Evolutionary conservation across 2,888 invertebrate species (phyloP).

Genomic region (Drosophila mulleri): DNA sequence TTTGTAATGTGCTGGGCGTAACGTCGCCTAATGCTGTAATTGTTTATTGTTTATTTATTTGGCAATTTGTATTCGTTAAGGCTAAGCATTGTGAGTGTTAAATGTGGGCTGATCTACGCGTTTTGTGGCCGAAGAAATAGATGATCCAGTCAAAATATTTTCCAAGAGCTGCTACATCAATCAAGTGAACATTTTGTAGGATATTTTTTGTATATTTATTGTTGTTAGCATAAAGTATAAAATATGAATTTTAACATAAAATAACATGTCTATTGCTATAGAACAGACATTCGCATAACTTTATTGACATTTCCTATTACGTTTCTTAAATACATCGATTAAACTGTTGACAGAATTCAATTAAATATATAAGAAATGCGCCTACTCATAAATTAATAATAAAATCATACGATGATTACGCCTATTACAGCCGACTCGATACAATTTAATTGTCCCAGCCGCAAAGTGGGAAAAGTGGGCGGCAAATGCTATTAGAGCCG

Average conservation of each 20-base stretch:
- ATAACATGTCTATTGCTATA: neutral
- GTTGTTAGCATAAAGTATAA: too few species aligned
- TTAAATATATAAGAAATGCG: conserved; percentile 19
- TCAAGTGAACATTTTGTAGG: neutral
- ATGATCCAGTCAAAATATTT: conserved; percentile 16
- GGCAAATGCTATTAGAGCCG: conserved; percentile 61
- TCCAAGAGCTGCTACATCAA: conserved; percentile 1
- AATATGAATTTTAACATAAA: too few species aligned
- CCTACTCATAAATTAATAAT: conserved; percentile 63
- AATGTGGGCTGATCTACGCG: neutral
- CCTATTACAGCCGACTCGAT: conserved; percentile 40
- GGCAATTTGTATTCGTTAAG: conserved; percentile 64
- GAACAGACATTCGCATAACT: neutral
- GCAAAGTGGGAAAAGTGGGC: conserved; percentile 19
- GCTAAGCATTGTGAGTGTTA: conserved; percentile 18
- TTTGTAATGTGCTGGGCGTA: conserved; percentile 53
- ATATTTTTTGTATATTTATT: too few species aligned
- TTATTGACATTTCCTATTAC: neutral
- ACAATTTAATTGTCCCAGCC: conserved; percentile 62
- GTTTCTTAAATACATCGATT: conserved; percentile 10
- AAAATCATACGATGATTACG: conserved; percentile 65
- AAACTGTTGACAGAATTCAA: conserved; percentile 13
- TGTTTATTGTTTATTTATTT: conserved; percentile 42
- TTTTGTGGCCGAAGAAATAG: neutral
- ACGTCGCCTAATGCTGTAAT: conserved; percentile 52